A percentile compares a stretch with the other conserved stretches of the same genome.
phyloP scores from a whole-genome alignment of 2,888 invertebrate genomes.

The Tinea semifulvella region DNA sequence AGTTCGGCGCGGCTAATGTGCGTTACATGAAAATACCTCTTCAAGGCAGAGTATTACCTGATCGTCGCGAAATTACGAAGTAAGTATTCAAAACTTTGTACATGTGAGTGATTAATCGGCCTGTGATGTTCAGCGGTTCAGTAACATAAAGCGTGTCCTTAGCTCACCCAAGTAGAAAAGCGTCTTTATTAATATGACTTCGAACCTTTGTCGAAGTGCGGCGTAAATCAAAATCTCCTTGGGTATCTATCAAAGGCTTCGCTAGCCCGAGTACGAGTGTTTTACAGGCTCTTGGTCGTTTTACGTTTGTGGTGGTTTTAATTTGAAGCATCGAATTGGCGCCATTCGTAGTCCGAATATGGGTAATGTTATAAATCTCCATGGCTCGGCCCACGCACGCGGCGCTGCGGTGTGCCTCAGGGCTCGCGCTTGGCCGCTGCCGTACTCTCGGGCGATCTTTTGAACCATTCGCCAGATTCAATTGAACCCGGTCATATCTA shows the following conservation, averaged over 20 bases:
- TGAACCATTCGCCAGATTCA: constrained; percentile 28
- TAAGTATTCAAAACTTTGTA: constrained; percentile 32
- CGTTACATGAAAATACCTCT: constrained; percentile 50
- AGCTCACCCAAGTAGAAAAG: constrained; percentile 30
- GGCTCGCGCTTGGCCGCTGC: constrained; percentile 21
- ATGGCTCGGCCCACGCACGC: constrained; percentile 30
- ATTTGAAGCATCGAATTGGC: constrained; percentile 63
- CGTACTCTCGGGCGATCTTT: constrained; percentile 26
- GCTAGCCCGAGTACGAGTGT: constrained; percentile 12
- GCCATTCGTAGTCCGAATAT: constrained; percentile 60
- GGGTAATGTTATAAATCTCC: constrained; percentile 65
- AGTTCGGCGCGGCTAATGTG: constrained; percentile 39
- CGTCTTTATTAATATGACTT: constrained; percentile 10
- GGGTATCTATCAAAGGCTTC: constrained; percentile 46
- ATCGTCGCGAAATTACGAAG: constrained; percentile 41
- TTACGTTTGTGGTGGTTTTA: constrained; percentile 53
- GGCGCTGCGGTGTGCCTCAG: constrained; percentile 37
- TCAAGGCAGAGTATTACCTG: constrained; percentile 50
- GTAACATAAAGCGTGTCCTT: constrained; percentile 15
- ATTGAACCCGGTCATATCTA: constrained; percentile 44
- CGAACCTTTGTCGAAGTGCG: constrained; percentile 20
- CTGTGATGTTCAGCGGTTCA: constrained; percentile 22
- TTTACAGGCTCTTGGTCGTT: no score
- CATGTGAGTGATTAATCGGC: constrained; percentile 29
- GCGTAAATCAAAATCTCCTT: constrained; percentile 49